Evolutionary conservation across 2,113 vertebrate species (phyloP), one percentile per base, ranked within the genome.

Genomic region (Callipepla squamata): DNA sequence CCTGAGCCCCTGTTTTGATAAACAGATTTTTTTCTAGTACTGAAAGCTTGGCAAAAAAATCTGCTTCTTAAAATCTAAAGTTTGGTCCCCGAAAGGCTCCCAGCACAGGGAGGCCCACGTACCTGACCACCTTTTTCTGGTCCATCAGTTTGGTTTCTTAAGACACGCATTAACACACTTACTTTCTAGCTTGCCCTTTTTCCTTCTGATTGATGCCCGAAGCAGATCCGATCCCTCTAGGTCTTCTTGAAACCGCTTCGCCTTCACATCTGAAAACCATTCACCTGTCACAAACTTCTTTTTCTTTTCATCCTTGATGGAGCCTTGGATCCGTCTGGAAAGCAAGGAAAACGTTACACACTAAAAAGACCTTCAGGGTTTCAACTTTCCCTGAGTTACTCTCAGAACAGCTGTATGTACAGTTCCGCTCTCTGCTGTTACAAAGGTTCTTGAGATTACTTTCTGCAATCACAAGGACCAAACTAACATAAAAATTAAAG

Each of bases 261-360:
- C 97, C 92, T 98, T 98, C 83, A 88, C 97, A 85, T 98, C 97
- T 0, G 69, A 94, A 91, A 98, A 98, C 97, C 97, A 98, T 93
- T 97, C 95, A 6, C 97, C 97, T 9, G 97, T 98, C 73, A 98
- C 96, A 94, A 97, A 97, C 74, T 98, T 98, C 85, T 97, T 98
- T 85, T 97, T 97, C 93, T 97, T 98, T 45, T 97, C 97, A 94
- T 98, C 97, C 84, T 95, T 97, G 86, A 98, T 93, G 44, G 97
- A 97, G 69, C 65, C 93, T 87, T 97, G 95, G 4, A 97, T 84
- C 30, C 96, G 36, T 74, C 97, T 97, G 91, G 44, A 95, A 95
- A n/a, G n/a, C 83, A 85, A 81, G 1, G 9, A 87, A 65, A 93
- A 72, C 20, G 25, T 77, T 21, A 80, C 16, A 61, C 13, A 72